Percentiles rank a stretch among this genome's conserved stretches.
phyloP scores from a whole-genome alignment of 2,888 invertebrate species.

The Aspidiotus rigidus region DNA sequence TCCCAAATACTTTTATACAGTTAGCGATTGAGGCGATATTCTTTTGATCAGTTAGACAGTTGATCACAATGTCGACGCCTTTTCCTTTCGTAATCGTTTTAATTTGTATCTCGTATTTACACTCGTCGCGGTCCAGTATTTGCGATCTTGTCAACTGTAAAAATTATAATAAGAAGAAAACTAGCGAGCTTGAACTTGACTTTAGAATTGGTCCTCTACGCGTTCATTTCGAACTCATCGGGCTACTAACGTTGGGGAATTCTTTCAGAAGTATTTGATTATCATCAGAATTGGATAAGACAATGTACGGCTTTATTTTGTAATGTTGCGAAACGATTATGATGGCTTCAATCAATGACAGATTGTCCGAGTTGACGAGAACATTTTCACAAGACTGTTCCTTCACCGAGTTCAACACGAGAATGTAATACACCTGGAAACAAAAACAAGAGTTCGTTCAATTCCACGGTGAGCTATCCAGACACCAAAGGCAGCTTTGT shows the following conservation, averaged over 20 bases:
- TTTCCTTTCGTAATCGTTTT: slow-evolving; percentile 33
- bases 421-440: too few species aligned
- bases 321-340: neutral
- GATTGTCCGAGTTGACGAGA: neutral
- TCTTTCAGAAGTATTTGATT: neutral
- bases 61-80: slow-evolving; percentile 49
- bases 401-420: too few species aligned
- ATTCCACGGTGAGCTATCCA: too few species aligned
- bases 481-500: too few species aligned
- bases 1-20: slow-evolving; percentile 50
- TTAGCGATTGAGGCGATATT: slow-evolving; percentile 49
- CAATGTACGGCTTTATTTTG: neutral
- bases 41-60: slow-evolving; percentile 50
- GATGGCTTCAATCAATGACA: neutral
- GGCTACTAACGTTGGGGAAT: neutral
- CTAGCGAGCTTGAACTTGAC: neutral
- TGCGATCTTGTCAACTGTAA: slow-evolving; percentile 11
- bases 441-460: too few species aligned
- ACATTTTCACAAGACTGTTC: neutral
- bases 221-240: neutral
- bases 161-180: neutral
- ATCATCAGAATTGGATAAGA: neutral
- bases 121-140: slow-evolving; percentile 9
- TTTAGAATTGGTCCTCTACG: neutral
- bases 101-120: slow-evolving; percentile 33